Evolutionary conservation across 2,797 vertebrate species (phyloP), one percentile per base, ranked within the genome.

Genomic region (Acridotheres tristis): DNA sequence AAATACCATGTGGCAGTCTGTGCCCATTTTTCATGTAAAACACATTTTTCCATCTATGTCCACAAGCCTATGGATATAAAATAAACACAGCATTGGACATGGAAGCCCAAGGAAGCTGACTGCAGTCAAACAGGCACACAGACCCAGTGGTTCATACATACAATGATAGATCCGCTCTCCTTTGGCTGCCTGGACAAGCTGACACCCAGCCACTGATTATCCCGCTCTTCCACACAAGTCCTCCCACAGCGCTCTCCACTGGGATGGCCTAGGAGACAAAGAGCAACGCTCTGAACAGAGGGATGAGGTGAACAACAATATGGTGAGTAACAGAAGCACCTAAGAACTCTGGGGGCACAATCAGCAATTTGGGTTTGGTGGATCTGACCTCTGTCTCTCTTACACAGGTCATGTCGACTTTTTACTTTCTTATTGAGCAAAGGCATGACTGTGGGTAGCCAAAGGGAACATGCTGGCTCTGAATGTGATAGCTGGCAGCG

Each of bases 41-140:
- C 88, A 99, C 92, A 67, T 99, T 99, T 98, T 99, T 99, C 99
- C 99, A 99, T 59, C 99, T 98, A 93, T 99, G 99, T 77, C 98
- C 99, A 97, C 99, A 99, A 40, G 98, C 98, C 99, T 99, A 54
- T 26, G 94, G 55, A 95, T 93, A 93, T 97, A 95, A 96, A 95
- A 59, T 36, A 78, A 88, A 58, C 62, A 27, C 21, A 16, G 87
- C 7, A 8, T 87, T 90, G 43, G 58, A 86, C 69, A 82, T 1
- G 77, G 59, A 94, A 93, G 51, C 21, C 3, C 3, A 53, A 21
- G 36, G 55, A 69, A 77, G 26, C n/a, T 7, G 43, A 71, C 34
- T 15, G 66, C 34, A 67, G 55, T 47, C 25, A 55, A 34, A 86
- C 68, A 72, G 80, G 66, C 84, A 88, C 1, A 1, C 10, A 55